Evolutionary conservation across 2,113 vertebrate species (phyloP), one percentile per base, ranked within the genome.

Genomic region (Barnardius zonarius): DNA sequence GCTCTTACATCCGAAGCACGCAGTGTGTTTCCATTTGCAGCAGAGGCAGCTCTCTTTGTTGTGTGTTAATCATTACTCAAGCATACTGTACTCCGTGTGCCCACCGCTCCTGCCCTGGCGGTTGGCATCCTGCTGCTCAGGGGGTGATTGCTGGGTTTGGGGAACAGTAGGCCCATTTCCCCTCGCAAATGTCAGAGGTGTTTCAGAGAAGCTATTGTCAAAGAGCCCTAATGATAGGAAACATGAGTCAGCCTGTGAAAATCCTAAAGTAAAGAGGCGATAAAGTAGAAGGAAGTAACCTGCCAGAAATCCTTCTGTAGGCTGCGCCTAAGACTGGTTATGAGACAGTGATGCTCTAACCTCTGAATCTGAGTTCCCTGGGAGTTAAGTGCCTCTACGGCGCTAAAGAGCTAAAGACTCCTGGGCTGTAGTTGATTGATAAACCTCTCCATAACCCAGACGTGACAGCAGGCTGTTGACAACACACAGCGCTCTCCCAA

Each of bases 11-110:
- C 31, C 27, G 74, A 63, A 79, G 88, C 91, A 84, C 90, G 7
- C 94, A 41, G 86, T 86, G 84, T 76, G 95, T 49, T 88, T 86
- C 95, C 88, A 68, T 87, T 84, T 91, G 95, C 72, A 86, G 93
- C 59, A 6, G 82, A 51, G 90, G 82, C 93, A 79, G 82, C 51
- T 93, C 81, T 35, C 82, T 95, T 93, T 94, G 90, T 72, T 84
- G 90, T 48, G 93, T 19, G 88, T 81, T 91, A 82, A 92, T 95
- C 93, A 90, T 44, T 75, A 43, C 81, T 74, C 87, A 66, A 61
- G 62, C 69, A 14, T 41, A 64, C 91, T 43, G 83, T 8, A 68
- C 70, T 77, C 48, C 14, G 1, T 48, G 64, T 89, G 92, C 90
- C 95, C 94, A 90, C 93, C 68, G 0, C 64, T 61, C 84, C 24